Conservation (phyloP, 2,888 invertebrate species). For the Neria commutata region DNA sequence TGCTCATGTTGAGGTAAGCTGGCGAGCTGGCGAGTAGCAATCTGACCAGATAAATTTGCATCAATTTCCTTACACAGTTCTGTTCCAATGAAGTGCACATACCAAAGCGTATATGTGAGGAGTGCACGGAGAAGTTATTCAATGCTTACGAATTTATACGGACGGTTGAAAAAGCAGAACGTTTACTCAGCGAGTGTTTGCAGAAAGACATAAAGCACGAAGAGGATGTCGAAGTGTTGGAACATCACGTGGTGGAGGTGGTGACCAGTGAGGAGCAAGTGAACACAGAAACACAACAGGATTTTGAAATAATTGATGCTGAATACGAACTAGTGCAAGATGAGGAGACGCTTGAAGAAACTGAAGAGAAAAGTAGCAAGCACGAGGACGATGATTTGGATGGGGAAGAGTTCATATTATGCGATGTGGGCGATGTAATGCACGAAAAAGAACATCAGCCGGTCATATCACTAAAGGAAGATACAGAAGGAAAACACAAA, state of each 20-base stretch:
- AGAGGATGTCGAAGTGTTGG: constrained; percentile 1
- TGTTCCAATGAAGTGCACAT: constrained; percentile 33
- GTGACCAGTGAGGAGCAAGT: constrained; percentile 7
- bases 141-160: constrained; percentile 51
- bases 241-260: constrained; percentile 10
- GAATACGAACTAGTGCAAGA: too few species aligned
- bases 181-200: constrained; percentile 32
- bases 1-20: constrained; percentile 47
- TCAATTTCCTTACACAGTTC: constrained; percentile 32
- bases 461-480: too few species aligned
- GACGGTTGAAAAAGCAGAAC: constrained; percentile 46
- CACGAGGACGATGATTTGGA: not conserved
- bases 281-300: not conserved
- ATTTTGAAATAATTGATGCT: constrained; percentile 7
- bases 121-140: constrained; percentile 48
- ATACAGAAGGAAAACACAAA: too few species aligned
- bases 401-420: not conserved
- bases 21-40: not conserved
- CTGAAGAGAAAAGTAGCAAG: constrained; percentile 12
- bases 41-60: not conserved
- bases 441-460: too few species aligned
- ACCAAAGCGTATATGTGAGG: constrained; percentile 46
- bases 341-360: constrained; percentile 8
- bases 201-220: constrained; percentile 9
- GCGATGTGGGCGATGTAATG: not conserved